Evolutionary conservation across 2,888 invertebrate species (phyloP), one percentile per base, ranked within the genome.

Genomic region (Brenthis ino): DNA sequence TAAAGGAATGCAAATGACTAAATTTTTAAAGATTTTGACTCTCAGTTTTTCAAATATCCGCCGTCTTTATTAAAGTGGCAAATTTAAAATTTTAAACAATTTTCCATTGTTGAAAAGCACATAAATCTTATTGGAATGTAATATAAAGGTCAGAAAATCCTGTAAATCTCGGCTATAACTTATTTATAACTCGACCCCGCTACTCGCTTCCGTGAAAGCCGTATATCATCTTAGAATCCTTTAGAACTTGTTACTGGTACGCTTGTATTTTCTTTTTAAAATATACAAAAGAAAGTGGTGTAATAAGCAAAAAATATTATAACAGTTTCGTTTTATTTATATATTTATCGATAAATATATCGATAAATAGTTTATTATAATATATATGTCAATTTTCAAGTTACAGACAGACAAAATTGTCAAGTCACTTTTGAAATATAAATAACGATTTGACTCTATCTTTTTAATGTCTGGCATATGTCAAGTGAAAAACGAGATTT

Each of bases 61-160:
- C 11, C 37, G 37, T 43, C 37, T 43, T 8, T 43, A 11, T 8
- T 28, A 56, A 24, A 47, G 58, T 14, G 28, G 54, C 12, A 61
- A 43, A 50, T 61, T 61, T 61, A 43, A 61, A 67, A 51, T 61
- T 56, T 61, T 20, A 67, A 61, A 63, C 63, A 63, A 54, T 63
- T 54, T 20, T 12, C 16, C 6, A 55, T 61, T 67, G 55, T 61
- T 67, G 16, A 33, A 66, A 65, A 65, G 54, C 64, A 55, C 70
- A 75, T 87, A 88, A 88, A 88, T 87, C 85, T 81, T 77, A 84
- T 83, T 69, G 84, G 86, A 89, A 87, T 89, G 87, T 89, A 88
- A 88, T 89, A 88, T 87, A 85, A 85, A 82, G 83, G 75, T 78
- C 80, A 79, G 79, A 71, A 71, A 75, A 77, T 79, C 77, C 80